Evolutionary conservation across 1,140 invertebrate species (phyloP), one percentile per base, ranked within the genome.

Genomic region (Lordiphosa stackelbergi): DNA sequence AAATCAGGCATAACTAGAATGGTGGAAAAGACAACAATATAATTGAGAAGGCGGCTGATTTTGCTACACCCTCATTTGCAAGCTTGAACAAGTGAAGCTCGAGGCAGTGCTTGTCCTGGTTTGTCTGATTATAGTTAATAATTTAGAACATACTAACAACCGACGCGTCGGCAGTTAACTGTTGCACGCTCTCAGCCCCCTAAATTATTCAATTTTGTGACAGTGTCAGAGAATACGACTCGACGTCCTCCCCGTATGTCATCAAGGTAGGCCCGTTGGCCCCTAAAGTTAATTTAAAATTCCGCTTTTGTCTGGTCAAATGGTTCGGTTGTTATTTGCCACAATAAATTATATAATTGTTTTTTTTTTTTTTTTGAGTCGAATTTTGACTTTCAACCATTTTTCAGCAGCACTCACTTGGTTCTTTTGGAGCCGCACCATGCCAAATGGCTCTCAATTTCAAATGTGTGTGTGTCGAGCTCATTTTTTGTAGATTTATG

Each of bases 121-220:
- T 16, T 13, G 19, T 19, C 45, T 31, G 35, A 57, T 52, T 78
- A 70, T 81, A 81, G 81, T 78, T 81, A 81, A 70, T 78, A 78
- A 74, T 78, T 81, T 74, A 81, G 59, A 59, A 47, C 46, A 41
- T 46, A 47, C 55, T 53, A 69, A 61, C 69, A 62, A 65, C 49
- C 73, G 41, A 22, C 31, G 12, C 73, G 41, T 16, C 31, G 12
- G 34, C 16, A 53, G 36, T 19, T 51, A 60, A 60, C 56, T 55
- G 61, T 62, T 63, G 55, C 63, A 69, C 55, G 66, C 65, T 62
- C 69, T 46, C 73, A 64, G 63, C 66, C 74, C 78, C 34, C 37
- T 66, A 61, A 78, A 75, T 75, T 73, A 75, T 78, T 75, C 56
- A 75, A 68, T 72, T 72, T 46, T 51, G 51, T 52, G 63, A 45